Evolutionary conservation across 2,888 invertebrate genomes (phyloP).

Genomic region (Alviniconcha strummeri): DNA sequence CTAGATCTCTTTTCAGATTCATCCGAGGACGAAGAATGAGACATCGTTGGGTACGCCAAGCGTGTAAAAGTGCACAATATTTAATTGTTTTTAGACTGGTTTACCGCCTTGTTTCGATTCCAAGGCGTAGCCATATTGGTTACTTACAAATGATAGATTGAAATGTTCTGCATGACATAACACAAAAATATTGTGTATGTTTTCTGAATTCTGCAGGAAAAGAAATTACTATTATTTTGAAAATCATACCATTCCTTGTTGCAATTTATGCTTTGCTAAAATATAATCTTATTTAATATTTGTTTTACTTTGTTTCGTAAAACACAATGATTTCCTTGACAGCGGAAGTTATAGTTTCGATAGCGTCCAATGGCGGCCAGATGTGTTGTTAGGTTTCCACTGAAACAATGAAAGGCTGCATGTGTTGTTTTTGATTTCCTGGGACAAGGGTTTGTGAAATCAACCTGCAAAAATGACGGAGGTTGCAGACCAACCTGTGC

Average conservation of each 20-base stretch:
- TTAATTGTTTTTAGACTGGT: background rate
- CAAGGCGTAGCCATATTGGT: background rate
- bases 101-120: background rate
- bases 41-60: background rate
- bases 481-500: constrained; percentile 35
- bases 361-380: constrained; percentile 60
- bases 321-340: constrained; percentile 38
- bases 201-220: too few species aligned
- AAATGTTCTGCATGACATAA: background rate
- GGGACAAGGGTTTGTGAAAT: too few species aligned
- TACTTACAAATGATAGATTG: background rate
- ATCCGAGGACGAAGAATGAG: constrained; percentile 4
- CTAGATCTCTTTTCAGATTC: constrained; percentile 8
- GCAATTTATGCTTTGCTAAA: too few species aligned
- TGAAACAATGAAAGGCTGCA: constrained; percentile 22
- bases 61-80: too few species aligned
- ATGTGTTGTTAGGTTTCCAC: constrained; percentile 42
- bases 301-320: constrained; percentile 5
- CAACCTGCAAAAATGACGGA: constrained; percentile 38
- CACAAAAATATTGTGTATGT: background rate
- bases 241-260: too few species aligned
- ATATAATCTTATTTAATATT: background rate
- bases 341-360: constrained; percentile 46
- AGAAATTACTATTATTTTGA: too few species aligned
- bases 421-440: too few species aligned